Conservation (phyloP, 2,113 vertebrate genomes). For the Phylloscopus trochiloides region DNA sequence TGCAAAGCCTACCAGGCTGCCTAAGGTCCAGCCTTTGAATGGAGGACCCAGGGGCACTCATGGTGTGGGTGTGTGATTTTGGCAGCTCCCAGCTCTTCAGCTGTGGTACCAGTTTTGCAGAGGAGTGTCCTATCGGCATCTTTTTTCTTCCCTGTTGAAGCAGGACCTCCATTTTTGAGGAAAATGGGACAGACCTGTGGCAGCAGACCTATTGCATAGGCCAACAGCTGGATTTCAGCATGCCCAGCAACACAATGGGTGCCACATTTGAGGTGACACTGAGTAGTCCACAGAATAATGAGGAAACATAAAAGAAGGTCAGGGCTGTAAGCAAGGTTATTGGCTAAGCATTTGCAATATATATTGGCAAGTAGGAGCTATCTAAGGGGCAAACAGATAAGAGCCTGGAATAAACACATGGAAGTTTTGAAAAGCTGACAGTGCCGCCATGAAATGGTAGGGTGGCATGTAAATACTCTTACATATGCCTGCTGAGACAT, state of each 20-base stretch:
- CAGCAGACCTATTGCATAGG: not conserved
- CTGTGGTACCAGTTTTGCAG: not conserved
- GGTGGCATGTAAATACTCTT: not conserved
- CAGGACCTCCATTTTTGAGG: not conserved
- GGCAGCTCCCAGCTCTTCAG: not conserved
- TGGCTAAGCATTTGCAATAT: not conserved
- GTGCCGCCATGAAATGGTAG: not conserved
- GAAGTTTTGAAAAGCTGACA: not conserved
- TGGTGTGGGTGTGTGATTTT: accelerated
- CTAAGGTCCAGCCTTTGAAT: not conserved
- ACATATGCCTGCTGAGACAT: not conserved
- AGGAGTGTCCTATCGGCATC: not conserved
- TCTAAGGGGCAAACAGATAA: not conserved
- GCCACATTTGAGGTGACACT: not conserved
- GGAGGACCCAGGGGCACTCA: not conserved
- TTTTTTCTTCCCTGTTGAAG: not conserved
- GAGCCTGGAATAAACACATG: not conserved
- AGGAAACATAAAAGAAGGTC: not conserved
- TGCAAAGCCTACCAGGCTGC: not conserved
- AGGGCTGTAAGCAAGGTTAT: not conserved
- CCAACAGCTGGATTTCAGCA: not conserved
- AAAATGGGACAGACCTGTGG: not conserved
- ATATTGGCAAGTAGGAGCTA: not conserved
- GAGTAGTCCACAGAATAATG: not conserved
- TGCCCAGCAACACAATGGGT: not conserved